Base-by-base conservation (phyloP, 2,797 vertebrate genomes). In the Rhinogobio ventralis region DNA sequence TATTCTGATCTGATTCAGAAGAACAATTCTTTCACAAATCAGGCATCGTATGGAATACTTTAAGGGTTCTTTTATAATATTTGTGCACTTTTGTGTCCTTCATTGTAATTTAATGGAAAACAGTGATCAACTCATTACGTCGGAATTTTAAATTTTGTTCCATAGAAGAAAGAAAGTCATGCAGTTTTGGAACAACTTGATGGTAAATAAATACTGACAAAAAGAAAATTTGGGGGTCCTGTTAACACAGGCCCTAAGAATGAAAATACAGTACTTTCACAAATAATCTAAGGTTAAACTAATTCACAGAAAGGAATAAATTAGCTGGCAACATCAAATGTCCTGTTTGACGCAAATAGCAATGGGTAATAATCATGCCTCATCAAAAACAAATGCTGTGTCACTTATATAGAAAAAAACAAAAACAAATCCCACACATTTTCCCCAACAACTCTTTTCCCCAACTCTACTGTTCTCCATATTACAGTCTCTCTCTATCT, bases 351-450 rank as follows among this genome's bases (percentile, higher is more conserved):
- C 39, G 39, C 55, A 55, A n/a, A 74, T 17, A 39, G 75, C 64
- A 66, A 51, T 66, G 67, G 49, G 30, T 85, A 82, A 86, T 85
- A 79, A 86, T 66, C 53, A 25, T 77, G 62, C 28, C 74, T 55
- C 60, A 81, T 76, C 60, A 68, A 81, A 88, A 87, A 85, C 86
- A 89, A 85, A 68, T 62, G 74, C 79, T 88, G 82, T 84, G 78
- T 88, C 79, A 87, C 71, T 36, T 76, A 39, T 66, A 51, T 19
- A 39, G 53, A 83, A 72, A 79, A 2, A 66, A 69, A 17, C 6
- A 19, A 81, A 3, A 51, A 66, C 5, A 53, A 74, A 19, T 45
- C 45, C 83, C 79, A 77, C 72, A 83, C 68, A 87, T 67, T 76
- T 79, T 68, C 79, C 82, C 73, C 79, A 71, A 83, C 73, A 62